Percentiles rank a stretch among this genome's conserved stretches.
phyloP scores from a whole-genome alignment of 1,140 invertebrate species.

The Potamilus streckersoni region DNA sequence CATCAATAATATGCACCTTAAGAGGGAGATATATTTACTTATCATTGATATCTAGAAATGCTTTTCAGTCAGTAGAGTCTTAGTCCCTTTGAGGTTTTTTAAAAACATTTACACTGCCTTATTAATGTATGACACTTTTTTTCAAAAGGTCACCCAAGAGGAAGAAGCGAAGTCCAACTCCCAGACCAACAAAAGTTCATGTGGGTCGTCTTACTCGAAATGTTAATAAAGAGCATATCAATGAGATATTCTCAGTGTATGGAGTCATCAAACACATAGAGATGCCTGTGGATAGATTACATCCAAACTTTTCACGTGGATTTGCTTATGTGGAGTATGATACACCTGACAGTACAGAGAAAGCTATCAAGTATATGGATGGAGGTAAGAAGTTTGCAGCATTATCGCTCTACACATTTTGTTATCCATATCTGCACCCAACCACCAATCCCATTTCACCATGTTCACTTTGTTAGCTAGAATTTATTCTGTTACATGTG shows the following conservation, averaged over 20 bases:
- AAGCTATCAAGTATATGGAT: slow-evolving; percentile 99
- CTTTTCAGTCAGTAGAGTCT: too few species aligned
- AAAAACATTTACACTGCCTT: too few species aligned
- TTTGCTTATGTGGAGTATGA: slow-evolving; percentile 96
- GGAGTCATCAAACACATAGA: slow-evolving; percentile 91
- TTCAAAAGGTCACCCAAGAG: slow-evolving; percentile 45
- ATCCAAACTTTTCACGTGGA: slow-evolving; percentile 86
- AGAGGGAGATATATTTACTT: too few species aligned
- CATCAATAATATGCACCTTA: too few species aligned
- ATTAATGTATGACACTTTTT: background rate
- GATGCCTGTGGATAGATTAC: slow-evolving; percentile 87
- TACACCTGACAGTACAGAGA: slow-evolving; percentile 94
- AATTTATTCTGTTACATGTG: too few species aligned
- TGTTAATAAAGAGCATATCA: slow-evolving; percentile 89
- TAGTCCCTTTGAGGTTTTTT: too few species aligned
- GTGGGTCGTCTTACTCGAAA: slow-evolving; percentile 92
- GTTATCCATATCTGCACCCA: background rate
- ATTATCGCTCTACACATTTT: background rate
- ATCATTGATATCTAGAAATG: too few species aligned
- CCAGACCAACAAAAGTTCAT: slow-evolving; percentile 80
- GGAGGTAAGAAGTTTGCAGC: slow-evolving; percentile 78
- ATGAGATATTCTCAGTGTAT: slow-evolving; percentile 95
- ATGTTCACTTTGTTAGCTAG: too few species aligned
- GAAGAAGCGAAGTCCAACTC: slow-evolving; percentile 55
- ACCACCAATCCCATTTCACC: too few species aligned